phyloP scores from a whole-genome alignment of 2,888 invertebrate species.

The Ophion costatus region DNA sequence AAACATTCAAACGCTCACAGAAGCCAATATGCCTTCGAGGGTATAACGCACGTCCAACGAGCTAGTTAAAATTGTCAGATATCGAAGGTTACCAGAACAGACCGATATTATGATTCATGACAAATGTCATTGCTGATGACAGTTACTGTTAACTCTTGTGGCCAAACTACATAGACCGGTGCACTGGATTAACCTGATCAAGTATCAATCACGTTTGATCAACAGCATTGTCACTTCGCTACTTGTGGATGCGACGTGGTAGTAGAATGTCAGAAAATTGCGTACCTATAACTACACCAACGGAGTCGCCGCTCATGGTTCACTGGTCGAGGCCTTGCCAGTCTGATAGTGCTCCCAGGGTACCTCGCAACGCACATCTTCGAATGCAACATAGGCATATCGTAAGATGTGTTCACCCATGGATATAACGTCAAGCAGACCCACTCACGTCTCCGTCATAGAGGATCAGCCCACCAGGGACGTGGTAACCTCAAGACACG shows the following conservation, averaged over 20 bases:
- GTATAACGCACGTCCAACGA: background rate
- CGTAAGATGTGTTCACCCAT: constrained; percentile 28
- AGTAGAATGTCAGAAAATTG: too few species aligned
- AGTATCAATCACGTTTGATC: background rate
- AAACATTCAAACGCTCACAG: background rate
- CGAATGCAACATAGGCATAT: background rate
- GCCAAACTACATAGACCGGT: too few species aligned
- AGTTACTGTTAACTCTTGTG: too few species aligned
- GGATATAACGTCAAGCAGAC: constrained; percentile 6
- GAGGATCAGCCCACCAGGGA: constrained; percentile 64
- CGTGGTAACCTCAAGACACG: constrained; percentile 75
- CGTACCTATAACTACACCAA: too few species aligned
- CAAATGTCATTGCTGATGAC: background rate
- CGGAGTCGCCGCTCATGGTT: constrained; percentile 19
- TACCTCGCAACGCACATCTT: constrained; percentile 25
- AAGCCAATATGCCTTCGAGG: background rate
- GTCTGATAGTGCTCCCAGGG: constrained; percentile 68
- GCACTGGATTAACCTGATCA: too few species aligned
- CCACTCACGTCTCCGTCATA: constrained; percentile 35
- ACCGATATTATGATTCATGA: background rate
- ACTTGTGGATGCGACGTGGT: too few species aligned
- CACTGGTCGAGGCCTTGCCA: constrained; percentile 71
- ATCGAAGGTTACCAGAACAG: background rate
- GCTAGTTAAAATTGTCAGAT: background rate
- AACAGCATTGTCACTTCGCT: background rate